Conservation (phyloP, 2,888 invertebrate species). For the Nemoura dubitans region DNA sequence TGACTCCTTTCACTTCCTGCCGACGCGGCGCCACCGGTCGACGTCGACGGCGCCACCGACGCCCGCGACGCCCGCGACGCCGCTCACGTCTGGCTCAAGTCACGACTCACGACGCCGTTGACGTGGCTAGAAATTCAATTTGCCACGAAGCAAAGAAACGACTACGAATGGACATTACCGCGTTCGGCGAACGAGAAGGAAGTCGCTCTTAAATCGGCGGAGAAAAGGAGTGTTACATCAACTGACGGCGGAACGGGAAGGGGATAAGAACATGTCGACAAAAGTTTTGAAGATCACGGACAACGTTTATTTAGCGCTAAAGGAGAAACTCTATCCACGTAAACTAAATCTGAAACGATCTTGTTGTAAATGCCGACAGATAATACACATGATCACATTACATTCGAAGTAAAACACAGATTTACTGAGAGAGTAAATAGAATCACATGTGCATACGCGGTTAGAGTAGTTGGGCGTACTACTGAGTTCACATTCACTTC, state of each 20-base stretch:
- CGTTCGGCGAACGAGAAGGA: neutral
- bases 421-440: neutral
- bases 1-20: neutral
- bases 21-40: constrained; percentile 19
- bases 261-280: neutral
- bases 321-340: neutral
- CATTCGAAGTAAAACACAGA: neutral
- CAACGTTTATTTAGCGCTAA: constrained; percentile 15
- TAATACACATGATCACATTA: neutral
- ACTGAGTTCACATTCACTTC: constrained; percentile 1
- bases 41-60: constrained; percentile 26
- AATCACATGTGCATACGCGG: neutral
- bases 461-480: neutral
- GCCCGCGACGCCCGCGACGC: constrained; percentile 14
- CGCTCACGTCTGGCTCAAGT: neutral
- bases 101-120: neutral
- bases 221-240: constrained; percentile 18
- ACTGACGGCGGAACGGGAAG: neutral
- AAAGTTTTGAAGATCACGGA: neutral
- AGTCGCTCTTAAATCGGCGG: constrained; percentile 20
- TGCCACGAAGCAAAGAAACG: constrained; percentile 30
- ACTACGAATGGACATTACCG: constrained; percentile 14
- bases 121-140: constrained; percentile 39
- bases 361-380: neutral
- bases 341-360: neutral